A percentile compares a stretch with the other conserved stretches of the same genome.
These are phyloP conservation scores for Mus pahari DNA, from an alignment of 2,113 vertebrate species.

Conservation along the genomic window DNA sequence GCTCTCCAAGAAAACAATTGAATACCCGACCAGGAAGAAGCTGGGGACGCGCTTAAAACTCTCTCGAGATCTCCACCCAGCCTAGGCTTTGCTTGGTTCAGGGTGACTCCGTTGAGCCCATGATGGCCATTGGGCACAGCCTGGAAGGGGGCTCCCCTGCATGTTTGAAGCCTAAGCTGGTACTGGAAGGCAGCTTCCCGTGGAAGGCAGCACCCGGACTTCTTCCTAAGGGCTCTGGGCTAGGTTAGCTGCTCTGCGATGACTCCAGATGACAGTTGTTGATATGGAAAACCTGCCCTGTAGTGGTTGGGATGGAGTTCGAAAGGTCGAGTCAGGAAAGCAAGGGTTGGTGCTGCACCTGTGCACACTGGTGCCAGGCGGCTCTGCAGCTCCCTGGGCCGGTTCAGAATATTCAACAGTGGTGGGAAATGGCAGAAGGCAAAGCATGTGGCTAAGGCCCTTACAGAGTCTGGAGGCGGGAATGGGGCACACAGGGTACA, in stretches of 20 bases:
- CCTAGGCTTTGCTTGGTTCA: neutral
- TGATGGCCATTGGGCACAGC: fast-evolving
- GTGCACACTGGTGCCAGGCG: neutral
- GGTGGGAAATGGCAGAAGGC: neutral
- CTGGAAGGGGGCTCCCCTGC: neutral
- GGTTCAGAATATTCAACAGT: neutral
- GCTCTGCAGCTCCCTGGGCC: neutral
- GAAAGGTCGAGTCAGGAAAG: neutral
- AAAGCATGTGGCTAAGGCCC: neutral
- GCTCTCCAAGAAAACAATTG: neutral
- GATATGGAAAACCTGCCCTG: neutral
- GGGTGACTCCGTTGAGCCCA: neutral
- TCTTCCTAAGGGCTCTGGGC: neutral
- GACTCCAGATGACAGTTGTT: neutral
- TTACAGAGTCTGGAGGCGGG: neutral
- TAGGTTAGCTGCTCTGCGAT: neutral
- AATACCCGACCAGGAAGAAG: neutral
- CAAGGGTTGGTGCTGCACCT: fast-evolving
- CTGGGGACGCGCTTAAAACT: neutral
- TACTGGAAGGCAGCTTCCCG: neutral
- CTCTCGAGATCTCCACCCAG: neutral
- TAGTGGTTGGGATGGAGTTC: neutral
- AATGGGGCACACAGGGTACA: fast-evolving
- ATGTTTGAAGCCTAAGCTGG: neutral
- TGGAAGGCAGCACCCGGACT: neutral